Base-by-base conservation (phyloP, 2,888 invertebrate genomes). In the Theretra japonica region DNA sequence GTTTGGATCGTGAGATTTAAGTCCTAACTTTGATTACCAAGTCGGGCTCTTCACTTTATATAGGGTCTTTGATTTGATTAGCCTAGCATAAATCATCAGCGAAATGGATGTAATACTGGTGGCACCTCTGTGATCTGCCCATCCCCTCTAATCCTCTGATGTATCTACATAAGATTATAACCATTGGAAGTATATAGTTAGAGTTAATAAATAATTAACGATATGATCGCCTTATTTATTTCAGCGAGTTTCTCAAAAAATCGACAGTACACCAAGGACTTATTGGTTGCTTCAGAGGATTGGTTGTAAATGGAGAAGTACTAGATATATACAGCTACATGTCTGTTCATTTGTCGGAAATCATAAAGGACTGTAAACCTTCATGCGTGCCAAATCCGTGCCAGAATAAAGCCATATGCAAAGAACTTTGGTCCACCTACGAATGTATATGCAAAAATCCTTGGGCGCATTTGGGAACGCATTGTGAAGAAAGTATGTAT, bases 341-440 rank as follows among this genome's bases (percentile, higher is more conserved):
- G 97, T 97, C 98, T 58, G 98, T 98, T 48, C 98, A 98, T 91
- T 91, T 98, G 71, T 97, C 97, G 69, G 98, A 98, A 90, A 98
- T 99, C 75, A 98, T 98, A 74, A 97, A 97, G 87, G 98, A 98
- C 86, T 99, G 99, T 86, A 98, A 97, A 85, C 98, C 98, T 0
- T 98, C 98, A 0, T 99, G 99, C 90, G 98, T 98, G 77, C 98
- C 98, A 0, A 98, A 98, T 86, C 98, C 98, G 11, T 99, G 99
- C 87, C 96, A 97, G 88, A 98, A 99, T 87, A 98, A 97, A 65
- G 99, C 98, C 0, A 96, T 96, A 76, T 99, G 98, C 86, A 98
- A 98, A 82, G 98, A 99, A 87, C 93, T 97, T 0, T 99, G 98
- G 98, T 98, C 98, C 75, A 97, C 97, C 48, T 99, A 98, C 81